A percentile compares a stretch with the other conserved stretches of the same genome.
These are phyloP conservation scores for Rhineura floridana DNA, from an alignment of 2,113 vertebrate species.

Conservation along the genomic window DNA sequence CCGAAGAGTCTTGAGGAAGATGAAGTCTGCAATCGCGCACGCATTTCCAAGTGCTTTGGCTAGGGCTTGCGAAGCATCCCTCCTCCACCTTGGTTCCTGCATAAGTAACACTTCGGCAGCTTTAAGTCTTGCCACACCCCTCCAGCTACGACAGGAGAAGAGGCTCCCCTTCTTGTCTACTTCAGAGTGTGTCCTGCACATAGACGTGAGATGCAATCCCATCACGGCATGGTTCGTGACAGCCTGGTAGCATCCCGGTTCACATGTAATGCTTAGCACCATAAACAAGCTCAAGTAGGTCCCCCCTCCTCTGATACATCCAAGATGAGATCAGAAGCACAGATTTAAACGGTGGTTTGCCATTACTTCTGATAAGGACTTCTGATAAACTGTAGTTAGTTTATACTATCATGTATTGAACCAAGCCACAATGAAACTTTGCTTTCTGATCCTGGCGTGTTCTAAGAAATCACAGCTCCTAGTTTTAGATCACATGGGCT, in stretches of 20 bases:
- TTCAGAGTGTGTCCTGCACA: neutral
- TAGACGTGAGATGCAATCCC: neutral
- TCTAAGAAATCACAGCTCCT: neutral
- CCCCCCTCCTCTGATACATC: too few relatives aligned
- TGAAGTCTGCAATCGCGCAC: too few relatives aligned
- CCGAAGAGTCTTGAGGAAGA: neutral
- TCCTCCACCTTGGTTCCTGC: too few relatives aligned
- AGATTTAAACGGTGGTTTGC: neutral
- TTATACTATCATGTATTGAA: neutral
- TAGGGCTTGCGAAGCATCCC: neutral
- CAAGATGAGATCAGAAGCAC: neutral
- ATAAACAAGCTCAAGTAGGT: too few relatives aligned
- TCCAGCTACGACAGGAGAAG: neutral
- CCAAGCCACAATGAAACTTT: neutral
- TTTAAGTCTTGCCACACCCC: neutral
- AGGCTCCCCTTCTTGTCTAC: neutral
- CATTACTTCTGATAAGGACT: neutral
- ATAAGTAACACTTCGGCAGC: neutral
- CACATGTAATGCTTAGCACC: neutral
- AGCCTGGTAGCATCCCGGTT: neutral
- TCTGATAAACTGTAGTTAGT: neutral
- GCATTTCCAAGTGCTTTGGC: neutral
- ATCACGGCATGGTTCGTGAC: neutral
- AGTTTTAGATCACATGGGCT: neutral
- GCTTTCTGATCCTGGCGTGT: neutral